Conservation (phyloP, 2,113 vertebrate species). For the Sinocyclocheilus anophthalmus region DNA sequence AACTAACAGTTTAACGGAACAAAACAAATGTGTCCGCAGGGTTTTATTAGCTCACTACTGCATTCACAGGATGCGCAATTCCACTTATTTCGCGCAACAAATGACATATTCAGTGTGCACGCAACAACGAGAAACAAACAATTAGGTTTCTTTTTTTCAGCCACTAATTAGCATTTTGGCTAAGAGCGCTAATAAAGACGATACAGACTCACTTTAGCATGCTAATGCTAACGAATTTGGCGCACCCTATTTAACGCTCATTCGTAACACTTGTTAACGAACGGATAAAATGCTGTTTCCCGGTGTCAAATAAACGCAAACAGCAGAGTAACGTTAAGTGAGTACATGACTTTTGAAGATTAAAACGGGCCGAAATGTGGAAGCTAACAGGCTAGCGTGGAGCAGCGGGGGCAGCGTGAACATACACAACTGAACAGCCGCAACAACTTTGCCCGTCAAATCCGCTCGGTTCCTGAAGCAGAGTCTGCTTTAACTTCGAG, state of each 20-base stretch:
- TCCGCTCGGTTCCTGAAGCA: slow-evolving; percentile 26
- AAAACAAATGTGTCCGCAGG: slow-evolving; percentile 33
- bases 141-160: neutral
- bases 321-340: slow-evolving; percentile 22
- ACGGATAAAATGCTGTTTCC: too few relatives aligned
- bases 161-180: slow-evolving; percentile 30
- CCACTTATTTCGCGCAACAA: slow-evolving; percentile 29
- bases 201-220: slow-evolving; percentile 4
- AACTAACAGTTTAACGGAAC: neutral
- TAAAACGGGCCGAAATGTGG: slow-evolving; percentile 47
- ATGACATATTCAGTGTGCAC: neutral
- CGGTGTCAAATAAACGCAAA: slow-evolving; percentile 31
- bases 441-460: slow-evolving; percentile 71
- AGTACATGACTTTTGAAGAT: slow-evolving; percentile 50
- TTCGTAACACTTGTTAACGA: neutral
- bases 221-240: slow-evolving; percentile 38
- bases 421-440: slow-evolving; percentile 51
- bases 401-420: slow-evolving; percentile 48
- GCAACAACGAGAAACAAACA: neutral
- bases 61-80: slow-evolving; percentile 28
- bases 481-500: slow-evolving; percentile 40
- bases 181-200: slow-evolving; percentile 28
- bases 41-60: slow-evolving; percentile 34
- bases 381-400: slow-evolving; percentile 71
- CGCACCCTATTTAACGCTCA: neutral